Evolutionary conservation across 2,797 vertebrate genomes (phyloP).

Genomic region (Enteromius argenteus): DNA sequence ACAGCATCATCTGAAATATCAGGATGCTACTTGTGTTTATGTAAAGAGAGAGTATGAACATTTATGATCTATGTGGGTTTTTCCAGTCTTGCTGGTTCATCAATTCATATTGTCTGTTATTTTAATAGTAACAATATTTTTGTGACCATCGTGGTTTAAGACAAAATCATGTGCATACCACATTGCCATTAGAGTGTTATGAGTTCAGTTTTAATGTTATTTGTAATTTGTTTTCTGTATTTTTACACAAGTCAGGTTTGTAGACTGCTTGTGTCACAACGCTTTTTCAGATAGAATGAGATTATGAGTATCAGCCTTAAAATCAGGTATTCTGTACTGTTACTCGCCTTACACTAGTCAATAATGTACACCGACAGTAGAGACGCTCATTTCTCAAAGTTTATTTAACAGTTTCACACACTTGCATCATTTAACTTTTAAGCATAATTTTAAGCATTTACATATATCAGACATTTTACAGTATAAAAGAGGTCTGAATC

Average conservation of each 20-base stretch:
- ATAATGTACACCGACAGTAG: background rate
- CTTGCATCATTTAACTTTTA: constrained; percentile 6
- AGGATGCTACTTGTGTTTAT: background rate
- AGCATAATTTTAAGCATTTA: background rate
- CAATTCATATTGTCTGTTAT: constrained; percentile 21
- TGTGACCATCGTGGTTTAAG: background rate
- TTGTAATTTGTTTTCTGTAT: background rate
- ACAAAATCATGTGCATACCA: background rate
- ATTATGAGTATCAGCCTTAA: constrained; percentile 48
- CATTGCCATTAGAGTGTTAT: constrained; percentile 24
- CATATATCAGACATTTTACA: constrained; percentile 24
- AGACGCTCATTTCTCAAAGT: background rate
- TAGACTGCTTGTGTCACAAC: constrained; percentile 10
- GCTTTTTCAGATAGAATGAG: constrained; percentile 20
- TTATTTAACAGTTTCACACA: constrained; percentile 31
- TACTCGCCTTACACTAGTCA: constrained; percentile 54
- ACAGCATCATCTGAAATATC: background rate
- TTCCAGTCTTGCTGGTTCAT: background rate
- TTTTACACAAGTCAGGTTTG: background rate
- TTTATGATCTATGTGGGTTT: constrained; percentile 6
- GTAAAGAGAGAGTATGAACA: constrained; percentile 1
- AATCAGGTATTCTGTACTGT: constrained; percentile 46
- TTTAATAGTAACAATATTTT: constrained; percentile 50
- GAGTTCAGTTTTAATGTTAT: background rate
- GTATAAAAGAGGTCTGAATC: constrained; percentile 23